These are phyloP conservation scores for Temnothorax unifasciatus DNA, from an alignment of 2,888 invertebrate genomes.

Conservation along the genomic window DNA sequence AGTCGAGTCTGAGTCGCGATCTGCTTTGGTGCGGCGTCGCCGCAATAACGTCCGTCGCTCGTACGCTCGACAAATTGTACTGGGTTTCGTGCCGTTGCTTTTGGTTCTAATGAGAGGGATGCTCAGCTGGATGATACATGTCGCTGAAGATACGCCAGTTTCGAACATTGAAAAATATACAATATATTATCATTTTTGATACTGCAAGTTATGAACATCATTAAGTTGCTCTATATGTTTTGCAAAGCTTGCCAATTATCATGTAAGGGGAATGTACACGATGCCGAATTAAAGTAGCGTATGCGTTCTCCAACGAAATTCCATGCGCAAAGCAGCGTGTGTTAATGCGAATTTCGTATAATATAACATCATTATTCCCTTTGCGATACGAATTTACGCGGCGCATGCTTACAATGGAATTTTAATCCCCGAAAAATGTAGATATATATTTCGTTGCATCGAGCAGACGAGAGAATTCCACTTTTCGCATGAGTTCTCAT, in stretches of 20 bases:
- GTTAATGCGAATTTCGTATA: background rate
- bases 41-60: slow-evolving; percentile 25
- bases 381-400: slow-evolving; percentile 2
- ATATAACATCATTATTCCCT: slow-evolving; percentile 15
- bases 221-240: background rate
- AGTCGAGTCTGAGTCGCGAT: background rate
- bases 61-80: background rate
- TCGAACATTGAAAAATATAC: background rate
- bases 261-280: background rate
- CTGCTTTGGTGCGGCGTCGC: background rate
- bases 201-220: background rate
- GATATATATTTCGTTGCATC: slow-evolving; percentile 1
- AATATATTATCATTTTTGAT: background rate
- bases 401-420: background rate
- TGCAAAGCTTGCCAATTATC: background rate
- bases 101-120: slow-evolving; percentile 1
- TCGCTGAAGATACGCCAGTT: background rate
- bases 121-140: background rate
- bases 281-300: background rate
- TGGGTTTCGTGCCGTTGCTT: background rate
- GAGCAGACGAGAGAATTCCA: background rate
- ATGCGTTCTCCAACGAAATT: background rate
- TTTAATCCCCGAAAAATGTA: slow-evolving; percentile 17
- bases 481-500: background rate
- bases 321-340: background rate